A percentile compares a stretch with the other conserved stretches of the same genome.
Evolutionary conservation across 2,113 vertebrate species (phyloP).

Genomic region (Lycocorax pyrrhopterus): DNA sequence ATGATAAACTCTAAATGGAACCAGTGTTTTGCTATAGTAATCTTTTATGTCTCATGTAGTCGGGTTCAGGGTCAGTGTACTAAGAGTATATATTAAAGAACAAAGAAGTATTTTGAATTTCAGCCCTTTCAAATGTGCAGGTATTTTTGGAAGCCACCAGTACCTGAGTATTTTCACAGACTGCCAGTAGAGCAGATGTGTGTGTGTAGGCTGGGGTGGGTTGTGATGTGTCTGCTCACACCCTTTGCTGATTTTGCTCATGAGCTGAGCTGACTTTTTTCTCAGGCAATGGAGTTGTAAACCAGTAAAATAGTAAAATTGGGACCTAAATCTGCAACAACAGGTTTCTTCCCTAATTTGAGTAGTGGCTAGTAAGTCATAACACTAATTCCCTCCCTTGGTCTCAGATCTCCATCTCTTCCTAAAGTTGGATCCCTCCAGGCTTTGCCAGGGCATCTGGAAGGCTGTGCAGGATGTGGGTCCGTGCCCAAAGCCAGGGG

Average conservation of each 20-base stretch:
- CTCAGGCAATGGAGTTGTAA: not conserved
- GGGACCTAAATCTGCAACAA: not conserved
- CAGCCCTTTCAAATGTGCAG: not conserved
- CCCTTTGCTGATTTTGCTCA: not conserved
- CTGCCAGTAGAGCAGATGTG: not conserved
- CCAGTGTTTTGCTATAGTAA: not conserved
- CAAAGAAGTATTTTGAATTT: not conserved
- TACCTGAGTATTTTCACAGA: not conserved
- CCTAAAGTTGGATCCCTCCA: not conserved
- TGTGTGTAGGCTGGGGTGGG: not conserved
- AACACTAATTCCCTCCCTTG: slow-evolving; percentile 33
- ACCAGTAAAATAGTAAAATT: not conserved
- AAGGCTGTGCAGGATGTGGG: not conserved
- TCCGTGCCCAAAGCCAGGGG: not conserved
- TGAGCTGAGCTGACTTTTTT: not conserved
- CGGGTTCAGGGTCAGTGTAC: not conserved
- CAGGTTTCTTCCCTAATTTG: not conserved
- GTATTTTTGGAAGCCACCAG: not conserved
- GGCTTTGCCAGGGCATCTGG: not conserved
- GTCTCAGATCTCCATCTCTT: not conserved
- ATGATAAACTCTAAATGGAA: not conserved
- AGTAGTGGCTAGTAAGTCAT: not conserved
- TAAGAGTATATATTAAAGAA: not conserved
- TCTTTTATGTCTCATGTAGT: not conserved
- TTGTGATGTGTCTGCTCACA: not conserved